These are phyloP conservation scores for Macrocentrus cingulum DNA, from an alignment of 1,140 invertebrate genomes.

Conservation along the genomic window DNA sequence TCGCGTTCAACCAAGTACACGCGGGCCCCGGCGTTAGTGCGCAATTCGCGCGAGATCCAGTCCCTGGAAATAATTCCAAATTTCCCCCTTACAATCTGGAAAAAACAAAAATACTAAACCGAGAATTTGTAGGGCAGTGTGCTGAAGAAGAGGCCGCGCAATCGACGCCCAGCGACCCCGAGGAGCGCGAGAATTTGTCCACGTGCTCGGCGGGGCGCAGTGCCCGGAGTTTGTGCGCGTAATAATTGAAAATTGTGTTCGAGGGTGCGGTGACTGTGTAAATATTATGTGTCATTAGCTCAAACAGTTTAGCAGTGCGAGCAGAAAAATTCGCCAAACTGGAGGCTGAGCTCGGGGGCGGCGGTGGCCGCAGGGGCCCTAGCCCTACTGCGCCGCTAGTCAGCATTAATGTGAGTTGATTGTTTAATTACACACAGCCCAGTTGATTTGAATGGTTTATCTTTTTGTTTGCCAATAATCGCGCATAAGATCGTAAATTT, in stretches of 20 bases:
- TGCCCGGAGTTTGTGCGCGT: neutral
- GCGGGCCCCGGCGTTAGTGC: conserved; percentile 47
- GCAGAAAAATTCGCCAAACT: conserved; percentile 42
- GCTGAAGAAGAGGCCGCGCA: no score
- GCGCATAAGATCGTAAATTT: conserved; percentile 28
- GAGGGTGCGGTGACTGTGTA: no score
- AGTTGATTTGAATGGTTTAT: no score
- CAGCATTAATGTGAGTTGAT: conserved; percentile 54
- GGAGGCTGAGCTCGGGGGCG: conserved; percentile 52
- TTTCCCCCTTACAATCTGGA: no score
- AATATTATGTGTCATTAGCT: no score
- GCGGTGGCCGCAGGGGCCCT: conserved; percentile 47
- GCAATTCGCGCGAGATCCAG: conserved; percentile 43
- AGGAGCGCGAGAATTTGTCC: conserved; percentile 14
- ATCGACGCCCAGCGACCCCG: conserved; percentile 1
- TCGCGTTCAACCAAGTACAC: conserved; percentile 55
- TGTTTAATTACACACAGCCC: no score
- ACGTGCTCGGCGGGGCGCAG: conserved; percentile 20
- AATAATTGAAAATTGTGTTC: no score
- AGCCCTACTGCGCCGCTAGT: conserved; percentile 48
- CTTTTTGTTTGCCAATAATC: neutral
- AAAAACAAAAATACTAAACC: no score
- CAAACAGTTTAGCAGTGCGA: neutral
- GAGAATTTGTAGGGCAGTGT: no score
- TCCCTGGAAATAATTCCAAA: no score